Conservation (phyloP, 2,113 vertebrate genomes). For the Toxotes jaculatrix region DNA sequence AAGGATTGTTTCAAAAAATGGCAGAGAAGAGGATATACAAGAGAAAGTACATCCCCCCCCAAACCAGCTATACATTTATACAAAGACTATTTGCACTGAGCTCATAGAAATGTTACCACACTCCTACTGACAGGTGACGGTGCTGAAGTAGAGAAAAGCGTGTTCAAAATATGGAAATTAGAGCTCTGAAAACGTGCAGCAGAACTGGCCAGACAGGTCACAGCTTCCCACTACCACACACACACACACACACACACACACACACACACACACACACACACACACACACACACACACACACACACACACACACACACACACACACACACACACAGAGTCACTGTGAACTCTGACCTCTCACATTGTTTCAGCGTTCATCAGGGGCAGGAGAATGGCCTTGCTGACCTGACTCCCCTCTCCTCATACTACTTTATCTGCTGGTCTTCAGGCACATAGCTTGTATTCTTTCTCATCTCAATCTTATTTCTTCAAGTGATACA, state of each 20-base stretch:
- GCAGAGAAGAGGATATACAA: background rate
- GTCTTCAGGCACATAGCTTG: background rate
- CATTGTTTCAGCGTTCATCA: background rate
- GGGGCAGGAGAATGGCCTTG: background rate
- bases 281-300: background rate
- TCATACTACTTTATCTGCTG: background rate
- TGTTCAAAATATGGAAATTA: slow-evolving; percentile 36
- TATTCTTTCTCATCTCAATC: background rate
- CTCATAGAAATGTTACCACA: background rate
- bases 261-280: background rate
- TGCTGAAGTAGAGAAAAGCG: background rate
- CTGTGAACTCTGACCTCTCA: slow-evolving; percentile 54
- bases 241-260: background rate
- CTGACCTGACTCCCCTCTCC: background rate
- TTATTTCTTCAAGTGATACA: background rate
- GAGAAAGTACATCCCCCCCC: background rate
- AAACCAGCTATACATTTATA: too few species aligned
- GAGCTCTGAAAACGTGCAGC: background rate
- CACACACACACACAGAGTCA: slow-evolving; percentile 32
- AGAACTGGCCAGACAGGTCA: slow-evolving; percentile 44
- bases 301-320: background rate
- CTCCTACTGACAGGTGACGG: too few species aligned
- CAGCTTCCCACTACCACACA: slow-evolving; percentile 11
- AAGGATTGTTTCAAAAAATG: background rate
- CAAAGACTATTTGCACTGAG: background rate